A percentile compares a stretch with the other conserved stretches of the same genome.
Evolutionary conservation across 2,113 vertebrate genomes (phyloP).

Genomic region (Ancistrus triradiatus): DNA sequence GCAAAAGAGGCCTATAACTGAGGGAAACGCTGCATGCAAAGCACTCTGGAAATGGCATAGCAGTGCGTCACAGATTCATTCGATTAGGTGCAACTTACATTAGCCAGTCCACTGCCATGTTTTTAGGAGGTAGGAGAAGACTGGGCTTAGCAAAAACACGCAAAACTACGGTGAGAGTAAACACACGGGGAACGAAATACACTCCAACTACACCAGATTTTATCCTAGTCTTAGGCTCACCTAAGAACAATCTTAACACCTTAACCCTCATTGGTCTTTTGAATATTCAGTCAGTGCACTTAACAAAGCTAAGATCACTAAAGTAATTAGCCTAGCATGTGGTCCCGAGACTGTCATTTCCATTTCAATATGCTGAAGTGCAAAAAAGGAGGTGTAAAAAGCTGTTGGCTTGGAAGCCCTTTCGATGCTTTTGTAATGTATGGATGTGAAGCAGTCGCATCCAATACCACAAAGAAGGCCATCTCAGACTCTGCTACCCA

Average conservation of each 20-base stretch:
- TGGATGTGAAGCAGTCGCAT: slow-evolving; percentile 1
- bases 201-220: too few relatives aligned
- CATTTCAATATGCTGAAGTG: slow-evolving; percentile 29
- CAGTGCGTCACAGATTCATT: too few relatives aligned
- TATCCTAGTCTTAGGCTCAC: background rate
- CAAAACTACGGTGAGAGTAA: background rate
- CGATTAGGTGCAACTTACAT: too few relatives aligned
- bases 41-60: too few relatives aligned
- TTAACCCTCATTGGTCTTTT: slow-evolving; percentile 5
- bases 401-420: slow-evolving; percentile 5
- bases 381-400: slow-evolving; percentile 20
- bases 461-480: slow-evolving; percentile 18
- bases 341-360: slow-evolving; percentile 6
- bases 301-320: slow-evolving; percentile 20
- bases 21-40: too few relatives aligned
- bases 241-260: background rate
- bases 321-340: slow-evolving; percentile 30
- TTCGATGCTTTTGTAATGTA: slow-evolving; percentile 32
- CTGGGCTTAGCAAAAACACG: too few relatives aligned
- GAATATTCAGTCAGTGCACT: slow-evolving; percentile 16
- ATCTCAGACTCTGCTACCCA: background rate
- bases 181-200: background rate
- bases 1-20: too few relatives aligned
- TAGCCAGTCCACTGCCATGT: too few relatives aligned
- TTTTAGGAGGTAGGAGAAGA: too few relatives aligned